Evolutionary conservation across 2,797 vertebrate genomes (phyloP).

Genomic region (Coregonus ussuriensis): DNA sequence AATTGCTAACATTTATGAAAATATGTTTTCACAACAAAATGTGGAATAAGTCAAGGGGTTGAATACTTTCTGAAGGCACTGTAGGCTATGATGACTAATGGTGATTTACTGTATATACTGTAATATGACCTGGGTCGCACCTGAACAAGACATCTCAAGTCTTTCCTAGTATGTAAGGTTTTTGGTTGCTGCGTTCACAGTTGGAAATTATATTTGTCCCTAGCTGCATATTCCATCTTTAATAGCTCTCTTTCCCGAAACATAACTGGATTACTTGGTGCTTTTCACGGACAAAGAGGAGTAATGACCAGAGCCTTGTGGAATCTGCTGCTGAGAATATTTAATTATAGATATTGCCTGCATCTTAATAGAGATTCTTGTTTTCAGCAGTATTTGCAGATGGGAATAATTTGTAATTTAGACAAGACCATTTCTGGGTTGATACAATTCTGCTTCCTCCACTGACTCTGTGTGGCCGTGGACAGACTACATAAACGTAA

Average conservation of each 20-base stretch:
- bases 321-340: neutral
- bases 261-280: neutral
- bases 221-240: neutral
- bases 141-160: neutral
- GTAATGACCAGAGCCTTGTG: neutral
- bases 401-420: neutral
- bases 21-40: too few relatives aligned
- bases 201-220: neutral
- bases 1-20: too few relatives aligned
- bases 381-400: neutral
- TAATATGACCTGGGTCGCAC: neutral
- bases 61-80: too few relatives aligned
- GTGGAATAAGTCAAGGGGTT: too few relatives aligned
- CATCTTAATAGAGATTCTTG: neutral
- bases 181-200: neutral
- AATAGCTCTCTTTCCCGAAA: neutral
- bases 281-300: neutral
- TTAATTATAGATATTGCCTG: neutral
- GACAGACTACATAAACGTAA: neutral
- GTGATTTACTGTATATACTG: neutral
- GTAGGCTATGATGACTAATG: neutral
- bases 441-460: neutral
- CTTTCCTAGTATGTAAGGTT: neutral
- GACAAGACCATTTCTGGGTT: neutral
- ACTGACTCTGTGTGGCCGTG: slow-evolving; percentile 43